phyloP scores from a whole-genome alignment of 2,888 invertebrate genomes.

The Blera fallax region DNA sequence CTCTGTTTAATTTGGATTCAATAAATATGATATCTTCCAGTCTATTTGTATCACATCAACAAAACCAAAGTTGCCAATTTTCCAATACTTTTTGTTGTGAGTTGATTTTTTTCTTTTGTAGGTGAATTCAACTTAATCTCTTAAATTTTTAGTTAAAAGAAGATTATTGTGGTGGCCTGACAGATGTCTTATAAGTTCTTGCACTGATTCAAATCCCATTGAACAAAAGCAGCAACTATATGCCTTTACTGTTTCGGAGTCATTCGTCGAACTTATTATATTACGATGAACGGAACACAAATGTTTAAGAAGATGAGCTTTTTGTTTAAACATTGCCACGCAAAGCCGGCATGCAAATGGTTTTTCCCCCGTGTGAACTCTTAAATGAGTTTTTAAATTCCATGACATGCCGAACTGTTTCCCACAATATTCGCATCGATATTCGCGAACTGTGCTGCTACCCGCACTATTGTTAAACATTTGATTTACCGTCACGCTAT shows the following conservation, averaged over 20 bases:
- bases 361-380: constrained; percentile 94
- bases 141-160: constrained; percentile 92
- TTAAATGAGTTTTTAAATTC: constrained; percentile 94
- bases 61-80: constrained; percentile 68
- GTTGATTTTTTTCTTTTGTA: constrained; percentile 30
- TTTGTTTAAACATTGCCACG: constrained; percentile 96
- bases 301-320: constrained; percentile 93
- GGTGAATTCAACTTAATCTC: constrained; percentile 83
- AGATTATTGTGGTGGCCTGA: constrained; percentile 94
- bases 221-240: constrained; percentile 95
- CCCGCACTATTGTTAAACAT: constrained; percentile 57
- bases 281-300: constrained; percentile 94
- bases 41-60: constrained; percentile 68
- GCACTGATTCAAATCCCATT: constrained; percentile 91
- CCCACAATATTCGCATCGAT: constrained; percentile 93
- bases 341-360: constrained; percentile 94
- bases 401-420: constrained; percentile 96
- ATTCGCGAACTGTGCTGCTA: constrained; percentile 88
- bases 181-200: constrained; percentile 92
- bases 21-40: constrained; percentile 65
- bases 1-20: constrained; percentile 57
- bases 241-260: constrained; percentile 88
- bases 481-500: constrained; percentile 57
- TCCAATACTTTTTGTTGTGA: constrained; percentile 61
- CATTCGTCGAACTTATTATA: constrained; percentile 87